Evolutionary conservation across 1,140 invertebrate genomes (phyloP).

Genomic region (Heliothis virescens): DNA sequence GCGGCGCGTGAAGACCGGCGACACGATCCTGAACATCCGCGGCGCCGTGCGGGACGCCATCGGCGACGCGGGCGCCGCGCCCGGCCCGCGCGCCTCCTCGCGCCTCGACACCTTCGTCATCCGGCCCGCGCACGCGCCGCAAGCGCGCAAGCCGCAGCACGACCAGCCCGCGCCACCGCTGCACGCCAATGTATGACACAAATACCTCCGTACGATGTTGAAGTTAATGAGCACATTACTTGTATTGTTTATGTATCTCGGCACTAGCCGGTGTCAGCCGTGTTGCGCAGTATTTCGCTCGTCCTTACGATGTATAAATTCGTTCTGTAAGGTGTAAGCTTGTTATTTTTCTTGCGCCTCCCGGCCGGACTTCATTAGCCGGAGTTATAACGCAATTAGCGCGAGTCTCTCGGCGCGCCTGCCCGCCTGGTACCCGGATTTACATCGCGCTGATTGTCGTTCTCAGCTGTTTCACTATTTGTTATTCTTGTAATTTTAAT

Average conservation of each 20-base stretch:
- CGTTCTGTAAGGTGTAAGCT: constrained; percentile 7
- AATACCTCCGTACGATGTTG: background rate
- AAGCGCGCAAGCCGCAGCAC: constrained; percentile 53
- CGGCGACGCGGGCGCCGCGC: constrained; percentile 78
- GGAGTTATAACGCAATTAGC: constrained; percentile 24
- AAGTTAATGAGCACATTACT: background rate
- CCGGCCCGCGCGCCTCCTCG: constrained; percentile 74
- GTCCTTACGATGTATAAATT: constrained; percentile 11
- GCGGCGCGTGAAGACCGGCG: constrained; percentile 77
- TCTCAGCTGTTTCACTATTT: constrained; percentile 7
- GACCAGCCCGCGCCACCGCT: constrained; percentile 66
- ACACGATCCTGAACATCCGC: constrained; percentile 81
- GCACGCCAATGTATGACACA: constrained; percentile 41
- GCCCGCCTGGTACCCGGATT: background rate
- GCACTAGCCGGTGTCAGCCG: too few species aligned
- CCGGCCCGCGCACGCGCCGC: constrained; percentile 62
- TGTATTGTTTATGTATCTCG: too few species aligned
- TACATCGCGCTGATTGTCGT: constrained; percentile 15
- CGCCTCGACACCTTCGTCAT: constrained; percentile 78
- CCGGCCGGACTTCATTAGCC: constrained; percentile 23
- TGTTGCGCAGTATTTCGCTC: too few species aligned
- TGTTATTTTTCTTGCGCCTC: constrained; percentile 44
- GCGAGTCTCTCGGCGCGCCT: background rate
- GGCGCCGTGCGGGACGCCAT: constrained; percentile 80
- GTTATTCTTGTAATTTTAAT: constrained; percentile 18